phyloP scores from a whole-genome alignment of 2,113 vertebrate species.

The Chloebia gouldiae region DNA sequence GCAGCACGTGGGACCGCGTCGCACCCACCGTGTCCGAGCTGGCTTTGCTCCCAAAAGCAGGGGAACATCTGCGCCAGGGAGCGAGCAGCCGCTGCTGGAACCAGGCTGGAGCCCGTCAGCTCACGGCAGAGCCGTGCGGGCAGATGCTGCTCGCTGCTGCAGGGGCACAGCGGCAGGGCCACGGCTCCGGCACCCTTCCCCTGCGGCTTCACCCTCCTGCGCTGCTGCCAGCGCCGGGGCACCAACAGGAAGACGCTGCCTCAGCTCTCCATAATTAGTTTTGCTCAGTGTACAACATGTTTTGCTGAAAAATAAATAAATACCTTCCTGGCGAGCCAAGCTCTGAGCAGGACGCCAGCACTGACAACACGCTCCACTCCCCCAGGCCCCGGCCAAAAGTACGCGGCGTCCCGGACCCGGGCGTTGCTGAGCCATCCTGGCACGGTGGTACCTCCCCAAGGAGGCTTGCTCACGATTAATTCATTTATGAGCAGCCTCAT shows the following conservation, averaged over 20 bases:
- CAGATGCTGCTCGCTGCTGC: neutral
- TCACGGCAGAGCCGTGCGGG: neutral
- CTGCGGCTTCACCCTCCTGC: neutral
- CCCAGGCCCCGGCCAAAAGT: conserved; percentile 42
- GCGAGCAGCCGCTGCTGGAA: neutral
- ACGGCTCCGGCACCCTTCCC: neutral
- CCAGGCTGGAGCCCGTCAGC: conserved; percentile 30
- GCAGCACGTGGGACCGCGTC: neutral
- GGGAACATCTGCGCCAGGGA: conserved; percentile 46
- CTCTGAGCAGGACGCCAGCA: neutral
- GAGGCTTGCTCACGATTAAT: conserved; percentile 51
- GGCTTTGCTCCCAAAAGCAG: conserved; percentile 50
- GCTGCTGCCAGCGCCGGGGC: neutral
- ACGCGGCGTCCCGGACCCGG: conserved; percentile 25
- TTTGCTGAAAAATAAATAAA: conserved; percentile 58
- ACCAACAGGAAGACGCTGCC: conserved; percentile 12
- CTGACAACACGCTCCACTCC: neutral
- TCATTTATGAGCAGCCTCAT: conserved; percentile 41
- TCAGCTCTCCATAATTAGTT: conserved; percentile 24
- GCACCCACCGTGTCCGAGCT: neutral
- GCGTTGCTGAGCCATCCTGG: neutral
- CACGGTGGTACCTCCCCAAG: conserved; percentile 16
- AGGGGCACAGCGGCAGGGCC: accelerated
- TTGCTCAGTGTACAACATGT: conserved; percentile 50
- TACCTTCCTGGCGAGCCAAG: conserved; percentile 51